These are phyloP conservation scores for Muricea muricata DNA, from an alignment of 92 coral and sea anemone genomes.

Conservation along the genomic window DNA sequence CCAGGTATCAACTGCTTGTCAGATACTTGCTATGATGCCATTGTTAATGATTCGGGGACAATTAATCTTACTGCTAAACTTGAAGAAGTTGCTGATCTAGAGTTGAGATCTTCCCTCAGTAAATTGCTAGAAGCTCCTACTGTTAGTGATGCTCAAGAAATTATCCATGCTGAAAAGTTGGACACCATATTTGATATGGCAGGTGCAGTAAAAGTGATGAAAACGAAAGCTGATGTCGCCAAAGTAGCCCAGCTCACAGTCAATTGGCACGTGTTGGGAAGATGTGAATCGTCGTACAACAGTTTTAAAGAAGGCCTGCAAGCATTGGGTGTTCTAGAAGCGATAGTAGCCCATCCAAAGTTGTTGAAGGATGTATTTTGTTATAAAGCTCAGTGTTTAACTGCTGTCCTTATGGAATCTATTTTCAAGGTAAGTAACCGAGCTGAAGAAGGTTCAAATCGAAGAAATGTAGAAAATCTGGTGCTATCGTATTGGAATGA, in stretches of 20 bases:
- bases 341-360: too few relatives aligned
- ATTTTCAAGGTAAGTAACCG: too few relatives aligned
- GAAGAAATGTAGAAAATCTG: too few relatives aligned
- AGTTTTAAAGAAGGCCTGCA: background rate
- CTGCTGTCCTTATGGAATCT: too few relatives aligned
- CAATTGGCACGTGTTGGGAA: background rate
- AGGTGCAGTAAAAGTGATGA: too few relatives aligned
- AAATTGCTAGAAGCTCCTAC: slow-evolving; percentile 20
- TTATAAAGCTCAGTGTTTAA: too few relatives aligned
- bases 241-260: background rate
- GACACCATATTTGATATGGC: slow-evolving; percentile 57
- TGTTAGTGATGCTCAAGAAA: slow-evolving; percentile 45
- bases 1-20: background rate
- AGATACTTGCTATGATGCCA: background rate
- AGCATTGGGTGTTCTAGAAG: slow-evolving; percentile 3
- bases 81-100: background rate
- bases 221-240: slow-evolving; percentile 2
- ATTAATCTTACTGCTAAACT: background rate
- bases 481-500: too few relatives aligned
- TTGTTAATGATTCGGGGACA: background rate
- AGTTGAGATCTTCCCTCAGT: background rate
- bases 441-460: too few relatives aligned
- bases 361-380: too few relatives aligned
- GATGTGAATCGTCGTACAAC: background rate
- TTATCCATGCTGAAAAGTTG: slow-evolving; percentile 50